phyloP scores from a whole-genome alignment of 2,113 vertebrate genomes.

The Lonchura striata region DNA sequence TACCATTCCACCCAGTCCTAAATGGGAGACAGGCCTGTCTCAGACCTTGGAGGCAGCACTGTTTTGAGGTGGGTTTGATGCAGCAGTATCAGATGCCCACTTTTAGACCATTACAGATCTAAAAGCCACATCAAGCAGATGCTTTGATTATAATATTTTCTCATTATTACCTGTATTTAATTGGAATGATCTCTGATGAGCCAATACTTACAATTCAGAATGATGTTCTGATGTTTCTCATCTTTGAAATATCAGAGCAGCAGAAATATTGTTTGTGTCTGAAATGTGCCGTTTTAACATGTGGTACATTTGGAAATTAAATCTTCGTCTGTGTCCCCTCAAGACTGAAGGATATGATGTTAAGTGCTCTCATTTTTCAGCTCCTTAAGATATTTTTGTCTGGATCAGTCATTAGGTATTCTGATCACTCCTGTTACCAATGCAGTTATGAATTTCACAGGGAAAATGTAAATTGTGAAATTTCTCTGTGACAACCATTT shows the following conservation, averaged over 20 bases:
- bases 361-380: slow-evolving; percentile 28
- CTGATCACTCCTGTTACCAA: slow-evolving; percentile 35
- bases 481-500: neutral
- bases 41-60: neutral
- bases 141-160: neutral
- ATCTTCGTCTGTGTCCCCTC: neutral
- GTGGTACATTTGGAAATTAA: neutral
- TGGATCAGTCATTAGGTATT: slow-evolving; percentile 53
- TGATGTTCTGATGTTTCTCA: neutral
- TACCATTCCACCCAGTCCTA: neutral
- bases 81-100: neutral
- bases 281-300: neutral
- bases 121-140: neutral
- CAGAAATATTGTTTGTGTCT: neutral
- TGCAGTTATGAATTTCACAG: slow-evolving; percentile 10
- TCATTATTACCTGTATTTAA: neutral
- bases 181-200: neutral
- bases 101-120: neutral
- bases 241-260: neutral
- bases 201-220: neutral
- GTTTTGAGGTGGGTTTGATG: neutral
- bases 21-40: neutral
- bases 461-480: slow-evolving; percentile 6
- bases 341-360: slow-evolving; percentile 9
- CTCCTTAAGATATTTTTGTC: slow-evolving; percentile 42